Evolutionary conservation across 1,140 invertebrate genomes (phyloP).

Genomic region (Mercenaria mercenaria): DNA sequence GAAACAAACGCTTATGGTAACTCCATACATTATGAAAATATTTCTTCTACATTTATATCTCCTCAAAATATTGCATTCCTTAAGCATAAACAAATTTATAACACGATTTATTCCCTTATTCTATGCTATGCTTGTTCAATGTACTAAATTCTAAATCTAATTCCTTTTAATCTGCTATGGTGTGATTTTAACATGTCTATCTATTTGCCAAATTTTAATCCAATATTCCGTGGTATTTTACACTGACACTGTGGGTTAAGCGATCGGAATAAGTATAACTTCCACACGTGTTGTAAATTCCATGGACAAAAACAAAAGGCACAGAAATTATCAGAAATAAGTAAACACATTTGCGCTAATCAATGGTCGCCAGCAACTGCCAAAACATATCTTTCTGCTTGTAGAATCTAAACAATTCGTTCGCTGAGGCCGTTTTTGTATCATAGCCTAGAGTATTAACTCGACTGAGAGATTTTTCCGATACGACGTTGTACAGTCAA

Average conservation of each 20-base stretch:
- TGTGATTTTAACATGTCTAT: conserved; percentile 16
- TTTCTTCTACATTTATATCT: conserved; percentile 31
- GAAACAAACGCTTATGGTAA: conserved; percentile 3
- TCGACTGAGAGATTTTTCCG: neutral
- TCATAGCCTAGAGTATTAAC: neutral
- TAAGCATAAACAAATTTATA: conserved; percentile 35
- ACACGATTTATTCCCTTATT: neutral
- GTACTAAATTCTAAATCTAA: neutral
- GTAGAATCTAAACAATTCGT: conserved; percentile 21
- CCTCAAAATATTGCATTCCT: conserved; percentile 28
- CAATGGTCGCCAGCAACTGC: conserved; percentile 35
- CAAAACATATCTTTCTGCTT: conserved; percentile 32
- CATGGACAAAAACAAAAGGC: conserved; percentile 19
- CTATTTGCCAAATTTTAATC: neutral
- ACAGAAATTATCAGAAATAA: conserved; percentile 31
- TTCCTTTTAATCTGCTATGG: conserved; percentile 19
- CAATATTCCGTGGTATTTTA: neutral
- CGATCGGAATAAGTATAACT: neutral
- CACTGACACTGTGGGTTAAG: neutral
- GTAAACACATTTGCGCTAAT: conserved; percentile 40
- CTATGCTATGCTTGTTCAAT: neutral
- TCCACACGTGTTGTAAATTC: conserved; percentile 8
- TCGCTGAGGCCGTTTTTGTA: conserved; percentile 1
- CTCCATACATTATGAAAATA: conserved; percentile 3
- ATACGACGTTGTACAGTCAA: conserved; percentile 17